phyloP scores from a whole-genome alignment of 2,113 vertebrate genomes.

The Platycercus adscitus region DNA sequence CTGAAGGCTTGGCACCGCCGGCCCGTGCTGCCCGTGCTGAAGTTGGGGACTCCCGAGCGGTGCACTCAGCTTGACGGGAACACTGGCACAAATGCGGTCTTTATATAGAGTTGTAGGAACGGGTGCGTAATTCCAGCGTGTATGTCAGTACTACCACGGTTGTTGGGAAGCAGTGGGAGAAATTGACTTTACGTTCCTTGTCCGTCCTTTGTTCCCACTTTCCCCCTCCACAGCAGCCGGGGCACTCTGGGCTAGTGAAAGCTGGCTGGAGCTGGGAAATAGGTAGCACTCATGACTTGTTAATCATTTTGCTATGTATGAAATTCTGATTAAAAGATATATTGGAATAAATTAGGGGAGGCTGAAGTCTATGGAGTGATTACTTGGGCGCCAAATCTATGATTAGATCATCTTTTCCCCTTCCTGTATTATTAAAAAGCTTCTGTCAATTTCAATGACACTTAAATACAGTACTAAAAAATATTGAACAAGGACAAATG shows the following conservation, averaged over 20 bases:
- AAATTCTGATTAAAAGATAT: neutral
- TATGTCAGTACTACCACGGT: rapidly evolving
- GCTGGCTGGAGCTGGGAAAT: neutral
- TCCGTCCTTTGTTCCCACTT: rapidly evolving
- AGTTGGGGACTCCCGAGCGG: neutral
- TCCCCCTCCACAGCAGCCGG: rapidly evolving
- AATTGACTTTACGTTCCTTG: rapidly evolving
- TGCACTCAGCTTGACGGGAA: neutral
- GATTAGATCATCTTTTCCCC: neutral
- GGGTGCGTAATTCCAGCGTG: neutral
- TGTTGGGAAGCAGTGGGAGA: neutral
- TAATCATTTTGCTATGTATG: neutral
- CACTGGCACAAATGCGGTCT: rapidly evolving
- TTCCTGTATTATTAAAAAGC: neutral
- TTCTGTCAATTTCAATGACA: neutral
- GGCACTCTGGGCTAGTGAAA: neutral
- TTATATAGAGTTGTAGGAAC: rapidly evolving
- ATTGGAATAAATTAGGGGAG: neutral
- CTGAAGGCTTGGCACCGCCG: neutral
- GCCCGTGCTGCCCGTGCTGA: neutral
- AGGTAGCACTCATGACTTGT: neutral
- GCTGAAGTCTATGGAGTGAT: neutral
- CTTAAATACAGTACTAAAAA: neutral
- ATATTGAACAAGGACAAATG: neutral
- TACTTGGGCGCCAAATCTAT: neutral